These are phyloP conservation scores for Ophioninae sp. DNA, from an alignment of 2,888 invertebrate genomes.

Conservation along the genomic window DNA sequence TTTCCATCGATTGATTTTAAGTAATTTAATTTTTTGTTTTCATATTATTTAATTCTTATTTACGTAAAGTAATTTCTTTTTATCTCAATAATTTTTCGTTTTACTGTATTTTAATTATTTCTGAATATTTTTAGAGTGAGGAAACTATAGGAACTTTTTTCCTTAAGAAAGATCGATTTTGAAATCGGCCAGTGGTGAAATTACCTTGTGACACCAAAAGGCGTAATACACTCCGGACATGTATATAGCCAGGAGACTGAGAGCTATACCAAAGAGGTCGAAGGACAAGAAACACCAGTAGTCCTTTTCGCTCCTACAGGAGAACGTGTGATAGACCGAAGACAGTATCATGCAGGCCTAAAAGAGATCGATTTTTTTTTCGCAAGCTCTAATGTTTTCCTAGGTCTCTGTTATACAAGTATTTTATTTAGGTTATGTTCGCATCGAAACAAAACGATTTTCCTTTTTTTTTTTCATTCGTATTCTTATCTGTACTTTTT, in stretches of 20 bases:
- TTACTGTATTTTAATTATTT: neutral
- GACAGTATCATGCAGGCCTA: constrained; percentile 97
- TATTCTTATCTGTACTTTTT: too few species aligned
- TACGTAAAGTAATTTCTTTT: too few species aligned
- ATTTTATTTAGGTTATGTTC: neutral
- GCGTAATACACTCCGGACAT: constrained; percentile 98
- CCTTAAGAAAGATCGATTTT: neutral
- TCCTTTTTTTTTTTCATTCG: neutral
- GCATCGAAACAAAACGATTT: neutral
- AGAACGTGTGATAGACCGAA: constrained; percentile 96
- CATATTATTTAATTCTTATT: too few species aligned
- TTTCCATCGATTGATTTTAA: too few species aligned
- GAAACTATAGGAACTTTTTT: neutral
- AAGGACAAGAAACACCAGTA: constrained; percentile 93
- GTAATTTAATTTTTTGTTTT: too few species aligned
- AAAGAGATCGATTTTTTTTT: constrained; percentile 39
- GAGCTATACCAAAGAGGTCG: constrained; percentile 96
- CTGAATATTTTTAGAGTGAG: neutral
- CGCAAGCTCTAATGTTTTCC: constrained; percentile 4
- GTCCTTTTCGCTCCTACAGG: constrained; percentile 93
- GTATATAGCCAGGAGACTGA: constrained; percentile 96
- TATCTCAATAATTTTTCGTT: too few species aligned
- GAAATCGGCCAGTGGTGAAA: neutral
- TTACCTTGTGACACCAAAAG: constrained; percentile 96
- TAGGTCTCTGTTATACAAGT: neutral